Evolutionary conservation across 2,888 invertebrate genomes (phyloP).

Genomic region (Drosophila nr. perissopoda): DNA sequence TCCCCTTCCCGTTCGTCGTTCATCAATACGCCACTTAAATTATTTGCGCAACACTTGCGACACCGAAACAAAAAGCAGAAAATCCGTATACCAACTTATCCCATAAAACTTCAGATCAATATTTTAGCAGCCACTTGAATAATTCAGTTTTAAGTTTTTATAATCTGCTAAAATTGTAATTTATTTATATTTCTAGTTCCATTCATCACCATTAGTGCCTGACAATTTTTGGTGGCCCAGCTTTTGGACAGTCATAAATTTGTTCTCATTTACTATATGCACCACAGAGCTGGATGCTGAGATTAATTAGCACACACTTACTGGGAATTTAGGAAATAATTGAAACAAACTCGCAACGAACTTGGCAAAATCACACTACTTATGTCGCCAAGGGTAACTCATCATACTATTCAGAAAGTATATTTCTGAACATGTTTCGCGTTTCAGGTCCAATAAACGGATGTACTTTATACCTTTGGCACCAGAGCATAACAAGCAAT

Average conservation of each 20-base stretch:
- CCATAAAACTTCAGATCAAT: constrained; percentile 13
- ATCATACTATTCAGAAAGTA: not conserved
- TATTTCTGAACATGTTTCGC: not conserved
- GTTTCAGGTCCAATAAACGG: not conserved
- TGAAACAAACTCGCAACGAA: not conserved
- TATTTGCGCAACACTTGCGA: constrained; percentile 67
- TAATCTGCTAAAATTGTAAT: not conserved
- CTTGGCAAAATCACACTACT: not conserved
- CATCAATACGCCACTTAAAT: constrained; percentile 52
- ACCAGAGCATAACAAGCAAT: not conserved
- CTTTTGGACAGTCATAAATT: not conserved
- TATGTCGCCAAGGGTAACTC: not conserved
- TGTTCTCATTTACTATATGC: not conserved
- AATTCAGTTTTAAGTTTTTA: not conserved
- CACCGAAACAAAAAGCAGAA: constrained; percentile 2
- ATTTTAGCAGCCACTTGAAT: constrained; percentile 17
- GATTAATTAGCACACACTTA: no score
- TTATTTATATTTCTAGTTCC: not conserved
- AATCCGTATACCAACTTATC: constrained; percentile 7
- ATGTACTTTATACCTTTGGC: no score
- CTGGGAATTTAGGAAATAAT: not conserved
- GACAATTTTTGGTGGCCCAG: not conserved
- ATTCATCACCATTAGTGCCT: not conserved
- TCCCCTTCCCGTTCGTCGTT: not conserved
- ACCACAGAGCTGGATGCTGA: not conserved